These are phyloP conservation scores for Apotomis capreana DNA, from an alignment of 2,888 invertebrate genomes.

Conservation along the genomic window DNA sequence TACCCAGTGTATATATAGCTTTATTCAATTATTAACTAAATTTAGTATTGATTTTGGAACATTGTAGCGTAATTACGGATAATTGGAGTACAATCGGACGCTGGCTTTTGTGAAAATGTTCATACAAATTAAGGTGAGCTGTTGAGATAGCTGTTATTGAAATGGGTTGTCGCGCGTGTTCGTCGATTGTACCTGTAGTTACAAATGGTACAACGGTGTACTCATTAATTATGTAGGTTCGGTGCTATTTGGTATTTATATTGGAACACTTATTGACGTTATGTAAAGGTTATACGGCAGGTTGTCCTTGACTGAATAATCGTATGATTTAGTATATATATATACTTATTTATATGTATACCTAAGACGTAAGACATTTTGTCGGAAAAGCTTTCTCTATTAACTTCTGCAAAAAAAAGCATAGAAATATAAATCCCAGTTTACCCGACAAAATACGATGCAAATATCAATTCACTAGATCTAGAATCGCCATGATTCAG, in stretches of 20 bases:
- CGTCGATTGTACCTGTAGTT: neutral
- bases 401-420: too few species aligned
- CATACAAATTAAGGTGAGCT: neutral
- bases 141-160: too few species aligned
- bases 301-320: neutral
- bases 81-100: slow-evolving; percentile 11
- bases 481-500: too few species aligned
- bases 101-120: neutral
- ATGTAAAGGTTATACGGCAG: neutral
- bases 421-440: too few species aligned
- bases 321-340: too few species aligned
- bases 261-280: neutral
- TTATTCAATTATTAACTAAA: slow-evolving; percentile 18
- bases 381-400: too few species aligned
- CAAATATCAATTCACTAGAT: too few species aligned
- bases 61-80: slow-evolving; percentile 19
- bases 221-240: neutral
- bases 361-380: too few species aligned
- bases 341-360: too few species aligned
- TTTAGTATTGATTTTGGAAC: slow-evolving; percentile 18
- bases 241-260: neutral
- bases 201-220: slow-evolving; percentile 9
- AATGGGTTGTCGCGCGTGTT: neutral
- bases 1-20: slow-evolving; percentile 10
- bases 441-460: too few species aligned